These are phyloP conservation scores for Sebastolobus altivelis DNA, from an alignment of 2,797 vertebrate species.

Conservation along the genomic window DNA sequence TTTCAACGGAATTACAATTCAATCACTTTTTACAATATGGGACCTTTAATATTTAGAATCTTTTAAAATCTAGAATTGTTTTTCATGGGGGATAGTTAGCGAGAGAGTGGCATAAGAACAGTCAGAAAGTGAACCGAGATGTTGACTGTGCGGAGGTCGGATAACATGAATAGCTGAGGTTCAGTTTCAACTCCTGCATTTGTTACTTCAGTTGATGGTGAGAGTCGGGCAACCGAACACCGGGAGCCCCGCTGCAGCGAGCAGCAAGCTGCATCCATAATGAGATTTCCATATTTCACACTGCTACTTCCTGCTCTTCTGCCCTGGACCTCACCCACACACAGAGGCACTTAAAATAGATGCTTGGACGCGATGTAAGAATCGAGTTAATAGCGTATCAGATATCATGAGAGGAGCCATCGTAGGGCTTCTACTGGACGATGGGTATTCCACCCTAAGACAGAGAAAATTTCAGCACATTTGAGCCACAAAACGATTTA, in stretches of 20 bases:
- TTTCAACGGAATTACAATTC: no score
- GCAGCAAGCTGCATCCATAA: slow-evolving; percentile 37
- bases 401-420: slow-evolving; percentile 33
- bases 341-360: slow-evolving; percentile 57
- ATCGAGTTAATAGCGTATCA: slow-evolving; percentile 45
- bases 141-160: background rate
- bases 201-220: slow-evolving; percentile 24
- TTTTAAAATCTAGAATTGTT: background rate
- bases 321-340: slow-evolving; percentile 24
- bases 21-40: no score
- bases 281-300: slow-evolving; percentile 58
- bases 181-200: slow-evolving; percentile 44
- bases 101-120: background rate
- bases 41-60: background rate
- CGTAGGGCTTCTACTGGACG: background rate
- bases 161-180: slow-evolving; percentile 18
- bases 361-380: slow-evolving; percentile 6
- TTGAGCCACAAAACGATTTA: background rate
- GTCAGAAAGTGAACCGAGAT: background rate
- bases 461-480: background rate
- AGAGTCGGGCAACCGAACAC: slow-evolving; percentile 33
- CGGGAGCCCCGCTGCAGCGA: background rate
- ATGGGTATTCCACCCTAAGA: background rate
- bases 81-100: background rate
- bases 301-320: slow-evolving; percentile 50